Conservation (phyloP, 1,140 invertebrate species). For the Solenopsis invicta region DNA sequence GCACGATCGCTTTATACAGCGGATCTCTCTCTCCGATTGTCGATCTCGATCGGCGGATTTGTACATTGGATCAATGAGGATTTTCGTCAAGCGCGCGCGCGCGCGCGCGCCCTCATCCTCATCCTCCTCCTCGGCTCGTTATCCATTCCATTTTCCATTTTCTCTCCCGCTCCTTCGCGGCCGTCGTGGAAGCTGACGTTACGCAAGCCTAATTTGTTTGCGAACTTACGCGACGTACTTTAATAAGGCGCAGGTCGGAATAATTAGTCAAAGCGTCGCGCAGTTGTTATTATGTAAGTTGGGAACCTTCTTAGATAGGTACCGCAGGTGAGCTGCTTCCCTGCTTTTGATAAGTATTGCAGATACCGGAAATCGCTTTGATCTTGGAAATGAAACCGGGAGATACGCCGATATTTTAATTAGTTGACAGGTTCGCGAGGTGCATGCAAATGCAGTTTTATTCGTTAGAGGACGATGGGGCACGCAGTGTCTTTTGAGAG, state of each 20-base stretch:
- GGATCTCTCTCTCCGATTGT: not conserved
- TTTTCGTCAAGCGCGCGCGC: not conserved
- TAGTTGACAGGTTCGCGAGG: not conserved
- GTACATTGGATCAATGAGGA: not conserved
- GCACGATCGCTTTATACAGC: conserved; percentile 9
- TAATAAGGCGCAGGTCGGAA: conserved; percentile 52
- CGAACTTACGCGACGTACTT: conserved; percentile 44
- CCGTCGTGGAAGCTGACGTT: conserved; percentile 1
- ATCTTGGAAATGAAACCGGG: conserved; percentile 26
- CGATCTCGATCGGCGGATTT: conserved; percentile 27
- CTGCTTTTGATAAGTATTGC: conserved; percentile 29
- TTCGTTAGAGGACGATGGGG: not conserved
- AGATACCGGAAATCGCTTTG: conserved; percentile 39
- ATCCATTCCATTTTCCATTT: conserved; percentile 7
- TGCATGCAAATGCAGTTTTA: conserved; percentile 9
- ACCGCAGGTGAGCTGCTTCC: conserved; percentile 22
- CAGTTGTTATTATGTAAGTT: conserved; percentile 52
- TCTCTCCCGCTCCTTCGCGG: not conserved
- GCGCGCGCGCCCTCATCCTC: no score
- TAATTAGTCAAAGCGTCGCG: conserved; percentile 58
- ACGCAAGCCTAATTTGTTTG: conserved; percentile 50
- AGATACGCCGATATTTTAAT: conserved; percentile 46
- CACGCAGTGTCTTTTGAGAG: not conserved
- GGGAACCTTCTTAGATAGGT: conserved; percentile 30
- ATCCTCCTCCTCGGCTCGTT: conserved; percentile 20